Conservation (phyloP, 2,797 vertebrate genomes). For the Rhinatrema bivittatum region DNA sequence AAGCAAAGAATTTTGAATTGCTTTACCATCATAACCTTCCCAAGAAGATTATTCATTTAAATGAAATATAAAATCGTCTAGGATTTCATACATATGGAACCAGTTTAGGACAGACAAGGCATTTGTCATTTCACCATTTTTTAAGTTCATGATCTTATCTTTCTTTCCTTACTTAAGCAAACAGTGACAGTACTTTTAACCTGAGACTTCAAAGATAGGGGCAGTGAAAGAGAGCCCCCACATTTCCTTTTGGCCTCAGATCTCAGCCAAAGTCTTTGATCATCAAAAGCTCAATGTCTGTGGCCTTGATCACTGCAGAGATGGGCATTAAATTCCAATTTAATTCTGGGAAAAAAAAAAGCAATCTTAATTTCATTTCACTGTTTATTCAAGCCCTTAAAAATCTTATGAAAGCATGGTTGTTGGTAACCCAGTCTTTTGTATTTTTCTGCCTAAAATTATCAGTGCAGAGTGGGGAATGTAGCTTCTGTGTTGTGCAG, state of each 20-base stretch:
- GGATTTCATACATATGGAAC: constrained; percentile 1
- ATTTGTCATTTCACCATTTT: constrained; percentile 33
- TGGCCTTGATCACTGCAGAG: constrained; percentile 14
- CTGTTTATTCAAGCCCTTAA: too few species aligned
- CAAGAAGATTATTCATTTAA: constrained; percentile 17
- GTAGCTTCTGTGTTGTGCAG: constrained; percentile 35
- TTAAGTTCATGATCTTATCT: constrained; percentile 33
- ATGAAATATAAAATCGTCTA: too few species aligned
- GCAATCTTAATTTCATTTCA: constrained; percentile 32
- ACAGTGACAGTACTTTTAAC: constrained; percentile 32
- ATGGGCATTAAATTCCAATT: constrained; percentile 22
- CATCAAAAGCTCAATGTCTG: constrained; percentile 25
- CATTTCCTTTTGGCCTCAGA: constrained; percentile 26
- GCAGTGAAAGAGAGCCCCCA: constrained; percentile 17
- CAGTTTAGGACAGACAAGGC: constrained; percentile 27
- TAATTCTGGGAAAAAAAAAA: constrained; percentile 2
- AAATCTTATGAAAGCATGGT: too few species aligned
- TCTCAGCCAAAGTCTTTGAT: constrained; percentile 32
- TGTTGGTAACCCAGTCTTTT: too few species aligned
- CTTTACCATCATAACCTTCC: neutral
- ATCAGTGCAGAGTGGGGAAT: constrained; percentile 26
- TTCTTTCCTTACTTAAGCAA: constrained; percentile 28
- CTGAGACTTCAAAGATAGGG: constrained; percentile 38
- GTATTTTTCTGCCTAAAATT: too few species aligned
- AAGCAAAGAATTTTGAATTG: neutral